Percentiles rank a stretch among this genome's conserved stretches.
Conservation (phyloP, 2,113 vertebrate genomes). For the Motacilla tschutschensis region DNA sequence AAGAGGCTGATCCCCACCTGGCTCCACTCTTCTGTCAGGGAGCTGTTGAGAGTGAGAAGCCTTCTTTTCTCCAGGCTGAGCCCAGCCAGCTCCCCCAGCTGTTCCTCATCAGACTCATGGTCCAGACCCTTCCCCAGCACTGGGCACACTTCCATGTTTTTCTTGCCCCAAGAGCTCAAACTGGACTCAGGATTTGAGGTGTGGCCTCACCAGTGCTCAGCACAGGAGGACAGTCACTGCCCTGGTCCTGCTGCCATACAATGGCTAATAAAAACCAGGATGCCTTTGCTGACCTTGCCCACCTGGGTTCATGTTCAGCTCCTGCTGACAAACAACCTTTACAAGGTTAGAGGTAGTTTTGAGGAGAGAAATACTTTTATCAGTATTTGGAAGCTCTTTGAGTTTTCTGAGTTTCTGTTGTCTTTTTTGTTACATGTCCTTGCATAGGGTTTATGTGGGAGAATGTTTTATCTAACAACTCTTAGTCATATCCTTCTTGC, state of each 20-base stretch:
- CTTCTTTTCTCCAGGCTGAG: neutral
- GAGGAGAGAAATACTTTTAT: neutral
- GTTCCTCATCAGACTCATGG: neutral
- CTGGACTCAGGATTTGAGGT: neutral
- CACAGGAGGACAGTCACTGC: neutral
- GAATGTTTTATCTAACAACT: neutral
- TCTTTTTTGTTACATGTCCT: neutral
- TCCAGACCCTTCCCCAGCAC: neutral
- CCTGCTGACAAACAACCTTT: neutral
- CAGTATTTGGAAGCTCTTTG: neutral
- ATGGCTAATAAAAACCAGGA: neutral
- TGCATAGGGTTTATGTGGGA: neutral
- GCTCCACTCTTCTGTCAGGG: neutral
- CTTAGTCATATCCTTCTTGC: neutral
- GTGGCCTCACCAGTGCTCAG: neutral
- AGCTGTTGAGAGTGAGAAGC: neutral
- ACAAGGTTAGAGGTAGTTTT: neutral
- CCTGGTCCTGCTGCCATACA: neutral
- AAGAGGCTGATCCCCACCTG: neutral
- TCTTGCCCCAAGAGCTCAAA: neutral
- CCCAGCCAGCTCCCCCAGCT: neutral
- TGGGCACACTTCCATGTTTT: accelerated
- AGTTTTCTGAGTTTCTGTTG: neutral
- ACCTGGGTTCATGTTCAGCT: neutral
- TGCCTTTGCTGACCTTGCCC: neutral